Evolutionary conservation across 2,797 vertebrate species (phyloP).

Genomic region (Oryzias sinensis): DNA sequence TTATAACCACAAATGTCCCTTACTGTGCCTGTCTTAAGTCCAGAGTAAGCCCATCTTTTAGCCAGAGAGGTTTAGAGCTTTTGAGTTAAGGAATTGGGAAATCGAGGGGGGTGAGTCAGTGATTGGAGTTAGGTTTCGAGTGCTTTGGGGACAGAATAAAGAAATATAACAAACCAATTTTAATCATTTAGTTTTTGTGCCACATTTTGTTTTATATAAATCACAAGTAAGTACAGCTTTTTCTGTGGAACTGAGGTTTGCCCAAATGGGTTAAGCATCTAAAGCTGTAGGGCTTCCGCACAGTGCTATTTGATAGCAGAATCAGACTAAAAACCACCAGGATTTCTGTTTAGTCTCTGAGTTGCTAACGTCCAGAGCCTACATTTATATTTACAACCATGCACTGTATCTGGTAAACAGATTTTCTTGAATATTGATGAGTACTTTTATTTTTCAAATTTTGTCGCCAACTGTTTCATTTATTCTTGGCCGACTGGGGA

Average conservation of each 20-base stretch:
- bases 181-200: too few relatives aligned
- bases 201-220: too few relatives aligned
- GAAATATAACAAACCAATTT: slow-evolving; percentile 16
- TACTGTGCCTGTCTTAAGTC: slow-evolving; percentile 53
- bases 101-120: slow-evolving; percentile 15
- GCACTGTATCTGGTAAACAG: slow-evolving; percentile 44
- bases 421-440: slow-evolving; percentile 77
- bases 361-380: slow-evolving; percentile 21
- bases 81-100: slow-evolving; percentile 26
- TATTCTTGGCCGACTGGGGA: slow-evolving; percentile 75
- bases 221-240: too few relatives aligned
- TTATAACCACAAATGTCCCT: slow-evolving; percentile 60
- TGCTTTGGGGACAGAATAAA: slow-evolving; percentile 38
- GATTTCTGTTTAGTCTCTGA: slow-evolving; percentile 11
- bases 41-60: slow-evolving; percentile 45
- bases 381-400: slow-evolving; percentile 35
- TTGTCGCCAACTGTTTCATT: slow-evolving; percentile 74
- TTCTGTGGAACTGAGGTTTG: too few relatives aligned
- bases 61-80: slow-evolving; percentile 53
- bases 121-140: slow-evolving; percentile 17
- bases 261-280: too few relatives aligned
- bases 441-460: slow-evolving; percentile 44
- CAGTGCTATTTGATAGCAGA: neutral
- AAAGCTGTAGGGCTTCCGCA: too few relatives aligned
- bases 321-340: slow-evolving; percentile 24